Base-by-base conservation (phyloP, 2,888 invertebrate genomes). In the Stenodema calcarata region DNA sequence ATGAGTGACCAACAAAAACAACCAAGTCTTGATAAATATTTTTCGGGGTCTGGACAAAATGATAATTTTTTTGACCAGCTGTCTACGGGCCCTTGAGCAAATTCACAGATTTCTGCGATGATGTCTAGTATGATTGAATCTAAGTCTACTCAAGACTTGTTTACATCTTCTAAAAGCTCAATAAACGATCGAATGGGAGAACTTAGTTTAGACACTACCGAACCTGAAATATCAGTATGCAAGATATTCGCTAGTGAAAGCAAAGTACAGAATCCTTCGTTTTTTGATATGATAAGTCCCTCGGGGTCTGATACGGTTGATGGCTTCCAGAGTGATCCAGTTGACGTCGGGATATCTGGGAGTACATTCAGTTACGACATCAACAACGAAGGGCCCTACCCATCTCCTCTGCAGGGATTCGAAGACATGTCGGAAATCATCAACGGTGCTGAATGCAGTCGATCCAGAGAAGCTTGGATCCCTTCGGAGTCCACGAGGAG, bases 401-500 rank as follows among this genome's bases (percentile, higher is more conserved):
- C 88, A 14, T 87, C 88, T 82, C 83, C 85, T 76, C 86, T 41
- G 88, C 89, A 79, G 88, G 79, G 87, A 75, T 14, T 89, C 88
- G 89, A 90, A 90, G 30, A 90, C 90, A 27, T 78, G 83, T 14
- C 81, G 84, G 4, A 87, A 89, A 1, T 90, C 88, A 78, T 91
- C 90, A 83, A 88, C 86, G 87, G 87, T 4, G 50, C 87, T 16
- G 90, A 90, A 80, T 89, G 89, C 18, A 90, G 91, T 87, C 88
- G 90, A 16, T 90, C 91, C 35, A 90, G 95, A 89, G 95, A 95
- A 91, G 94, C 95, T 0, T 97, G 97, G 97, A 94, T 97, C 89
- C 96, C 96, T 0, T 95, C 94, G 87, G 95, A 95, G 88, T 93
- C 93, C 89, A 96, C 96, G 0, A 93, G 94, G 88, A 94, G 94